Conservation (phyloP, 2,888 invertebrate species). For the Chydorus sphaericus region DNA sequence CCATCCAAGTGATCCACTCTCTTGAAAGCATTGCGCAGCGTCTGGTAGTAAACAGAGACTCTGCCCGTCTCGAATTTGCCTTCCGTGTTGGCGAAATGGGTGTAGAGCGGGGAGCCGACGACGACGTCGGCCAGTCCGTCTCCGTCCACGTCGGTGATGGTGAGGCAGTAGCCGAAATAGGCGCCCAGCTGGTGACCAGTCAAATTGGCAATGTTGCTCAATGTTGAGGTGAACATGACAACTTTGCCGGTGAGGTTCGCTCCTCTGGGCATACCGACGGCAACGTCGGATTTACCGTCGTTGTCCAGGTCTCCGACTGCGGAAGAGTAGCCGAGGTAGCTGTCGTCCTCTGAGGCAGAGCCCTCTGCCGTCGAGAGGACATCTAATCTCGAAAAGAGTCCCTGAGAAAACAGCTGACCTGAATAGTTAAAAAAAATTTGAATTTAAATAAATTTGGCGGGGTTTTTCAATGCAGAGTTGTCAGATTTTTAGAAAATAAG, state of each 20-base stretch:
- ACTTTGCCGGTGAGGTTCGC: conserved; percentile 69
- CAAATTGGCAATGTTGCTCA: conserved; percentile 66
- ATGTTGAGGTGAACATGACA: conserved; percentile 57
- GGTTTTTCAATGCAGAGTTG: too few relatives aligned
- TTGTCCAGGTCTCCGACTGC: conserved; percentile 78
- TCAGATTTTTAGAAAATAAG: too few relatives aligned
- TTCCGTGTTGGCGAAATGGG: conserved; percentile 53
- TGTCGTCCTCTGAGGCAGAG: conserved; percentile 64
- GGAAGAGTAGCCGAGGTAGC: conserved; percentile 86
- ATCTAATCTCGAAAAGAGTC: conserved; percentile 48
- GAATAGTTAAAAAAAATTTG: conserved; percentile 27
- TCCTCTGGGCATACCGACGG: conserved; percentile 85
- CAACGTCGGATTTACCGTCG: conserved; percentile 50
- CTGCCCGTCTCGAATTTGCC: conserved; percentile 82
- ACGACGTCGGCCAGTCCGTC: conserved; percentile 81
- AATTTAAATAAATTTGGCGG: not conserved
- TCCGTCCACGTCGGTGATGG: conserved; percentile 78
- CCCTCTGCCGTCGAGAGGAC: conserved; percentile 70
- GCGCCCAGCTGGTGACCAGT: conserved; percentile 88
- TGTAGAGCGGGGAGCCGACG: conserved; percentile 87
- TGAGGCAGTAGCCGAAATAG: conserved; percentile 85
- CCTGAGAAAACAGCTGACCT: conserved; percentile 73
- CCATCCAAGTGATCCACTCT: conserved; percentile 56
- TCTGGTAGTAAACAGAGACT: conserved; percentile 76
- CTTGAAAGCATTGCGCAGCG: conserved; percentile 35